Evolutionary conservation across 2,888 invertebrate genomes (phyloP), one percentile per base, ranked within the genome.

Genomic region (Penaeus monodon): DNA sequence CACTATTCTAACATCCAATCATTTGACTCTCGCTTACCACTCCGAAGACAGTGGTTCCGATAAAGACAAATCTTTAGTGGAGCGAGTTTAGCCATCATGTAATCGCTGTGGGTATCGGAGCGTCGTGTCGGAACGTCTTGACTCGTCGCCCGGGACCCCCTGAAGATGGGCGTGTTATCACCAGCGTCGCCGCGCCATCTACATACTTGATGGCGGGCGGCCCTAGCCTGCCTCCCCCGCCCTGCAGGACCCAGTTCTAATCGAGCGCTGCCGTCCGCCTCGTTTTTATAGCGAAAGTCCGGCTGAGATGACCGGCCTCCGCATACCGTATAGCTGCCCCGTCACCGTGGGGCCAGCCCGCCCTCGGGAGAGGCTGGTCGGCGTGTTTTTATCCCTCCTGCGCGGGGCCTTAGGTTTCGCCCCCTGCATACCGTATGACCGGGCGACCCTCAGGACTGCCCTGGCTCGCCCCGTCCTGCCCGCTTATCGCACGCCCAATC

Each of bases 381-480:
- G 66, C 20, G 49, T 85, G 85, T 85, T 85, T 85, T 85, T 80
- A 80, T 73, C 80, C 85, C 76, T 68, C 27, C 81, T 76, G 57
- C 57, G 57, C 29, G 65, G 79, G 81, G 85, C 78, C 77, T 84
- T 65, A 68, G 84, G 78, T 84, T 78, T 84, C 78, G 84, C 84
- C 84, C 84, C 76, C 84, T 84, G 84, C 77, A 84, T 84, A 84
- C 81, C 85, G 81, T 76, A 76, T 81, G 65, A 81, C 85, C 80
- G 81, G 80, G 63, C 66, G 74, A 85, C 84, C 78, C 74, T 76
- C 83, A 84, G 65, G 78, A 78, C 66, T 63, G 49, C 82, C 73
- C 33, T 68, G 80, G 65, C 49, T 63, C 84, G 68, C 84, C 84
- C 77, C 77, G 68, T 77, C 84, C 85, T 66, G 24, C 33, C 65